Evolutionary conservation across 2,113 vertebrate species (phyloP), one percentile per base, ranked within the genome.

Genomic region (Oxyruncus cristatus): DNA sequence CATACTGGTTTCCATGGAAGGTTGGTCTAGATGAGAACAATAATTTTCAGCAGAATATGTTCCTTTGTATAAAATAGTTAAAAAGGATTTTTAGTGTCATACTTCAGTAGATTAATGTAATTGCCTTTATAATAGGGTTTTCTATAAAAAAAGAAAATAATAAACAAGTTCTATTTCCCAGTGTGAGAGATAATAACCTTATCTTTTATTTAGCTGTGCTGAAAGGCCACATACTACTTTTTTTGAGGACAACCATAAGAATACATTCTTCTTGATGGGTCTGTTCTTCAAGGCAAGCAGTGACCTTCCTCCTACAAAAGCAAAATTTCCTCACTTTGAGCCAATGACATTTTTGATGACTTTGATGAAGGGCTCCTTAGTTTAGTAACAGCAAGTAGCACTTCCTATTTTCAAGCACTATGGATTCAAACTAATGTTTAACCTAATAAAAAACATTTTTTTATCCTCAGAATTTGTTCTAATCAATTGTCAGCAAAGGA

Each of bases 401-500:
- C 53, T 86, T 93, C 47, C 27, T 68, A 28, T 89, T 89, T 94
- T 88, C 47, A 70, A 88, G 42, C 32, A 76, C 55, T 92, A 80
- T 73, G 55, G 33, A 55, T 79, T 93, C 53, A 85, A 88, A 84
- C 27, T 76, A 44, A 67, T 55, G 6, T 77, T 91, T 55, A 91
- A 53, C 58, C 12, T 73, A 82, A 88, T 94, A 76, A 77, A 92
- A 94, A 85, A 5, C 35, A 42, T 11, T 82, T 19, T 82, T 96
- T 94, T 92, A 58, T 94, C 46, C 67, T 92, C 58, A 70, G 58
- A 96, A 92, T 28, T 6, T 46, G 5, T 66, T 90, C 53, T 89
- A 90, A 93, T 85, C 41, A 79, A 85, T 66, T 83, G 74, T 92
- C 75, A 91, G 85, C 92, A 93, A 21, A 72, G 7, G 26, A 82